Base-by-base conservation (phyloP, 2,888 invertebrate species). In the Erebia epiphron region DNA sequence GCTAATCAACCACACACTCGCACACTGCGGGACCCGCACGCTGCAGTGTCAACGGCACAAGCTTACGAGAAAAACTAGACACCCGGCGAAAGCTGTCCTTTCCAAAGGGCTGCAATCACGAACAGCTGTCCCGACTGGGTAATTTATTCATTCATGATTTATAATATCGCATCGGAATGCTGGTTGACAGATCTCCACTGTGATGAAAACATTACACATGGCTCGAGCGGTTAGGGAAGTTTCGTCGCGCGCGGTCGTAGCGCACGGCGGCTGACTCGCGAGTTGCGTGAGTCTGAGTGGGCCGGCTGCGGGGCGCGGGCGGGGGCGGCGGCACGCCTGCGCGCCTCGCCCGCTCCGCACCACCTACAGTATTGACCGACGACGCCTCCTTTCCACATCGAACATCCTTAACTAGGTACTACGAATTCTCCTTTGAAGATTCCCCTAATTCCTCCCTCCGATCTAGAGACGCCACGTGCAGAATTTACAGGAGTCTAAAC, bases 341-440 rank as follows among this genome's bases (percentile, higher is more conserved):
- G 88, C 91, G 88, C 91, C 88, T 88, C 89, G 88, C 91, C 91
- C 89, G 86, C 90, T 79, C 91, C 87, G 89, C 91, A 84, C 91
- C 89, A 91, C 90, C 91, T 90, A 86, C 89, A 89, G 92, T 93
- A 93, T 93, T 92, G 92, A 93, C 92, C 92, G 91, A 92, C 90
- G 89, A 90, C 91, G 91, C 92, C 92, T 92, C 90, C 90, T 91
- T 90, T 88, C 89, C 88, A 91, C 90, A 87, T 87, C 89, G 90
- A 90, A 91, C 90, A 89, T 92, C 92, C 91, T 92, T 93, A 92
- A 91, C 92, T 89, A 91, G 89, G 86, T 86, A 89, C 89, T 85
- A 85, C 86, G 86, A 88, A 90, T 88, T 87, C 88, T 88, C 87
- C 91, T 90, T 91, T 88, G 86, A 91, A 91, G 91, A 91, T 91